Evolutionary conservation across 30 jellyfish, hydroid and myxozoan genomes (phyloP).

Genomic region (Aurelia aurita): DNA sequence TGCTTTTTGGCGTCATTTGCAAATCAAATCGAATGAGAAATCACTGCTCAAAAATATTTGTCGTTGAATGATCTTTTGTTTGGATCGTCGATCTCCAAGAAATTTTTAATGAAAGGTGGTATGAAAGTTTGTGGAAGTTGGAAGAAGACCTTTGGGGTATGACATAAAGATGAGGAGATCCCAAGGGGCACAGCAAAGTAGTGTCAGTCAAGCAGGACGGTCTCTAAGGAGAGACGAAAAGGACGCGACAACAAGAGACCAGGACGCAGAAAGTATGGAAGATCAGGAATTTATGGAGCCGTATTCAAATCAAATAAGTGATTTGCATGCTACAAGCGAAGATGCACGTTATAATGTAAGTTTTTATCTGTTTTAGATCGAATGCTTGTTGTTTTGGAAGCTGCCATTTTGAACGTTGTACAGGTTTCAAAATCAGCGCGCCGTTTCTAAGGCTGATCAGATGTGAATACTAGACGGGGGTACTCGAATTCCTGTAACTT

Average conservation of each 20-base stretch:
- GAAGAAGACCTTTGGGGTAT: too few species aligned
- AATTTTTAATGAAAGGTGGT: background rate
- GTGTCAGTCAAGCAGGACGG: conserved; percentile 23
- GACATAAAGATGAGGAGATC: background rate
- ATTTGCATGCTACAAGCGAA: conserved; percentile 5
- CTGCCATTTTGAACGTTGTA: conserved; percentile 44
- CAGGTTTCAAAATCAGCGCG: conserved; percentile 61
- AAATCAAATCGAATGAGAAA: conserved; percentile 32
- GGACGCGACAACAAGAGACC: conserved; percentile 17
- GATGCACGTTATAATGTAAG: conserved; percentile 54
- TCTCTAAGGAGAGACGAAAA: conserved; percentile 26
- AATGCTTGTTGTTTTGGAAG: background rate
- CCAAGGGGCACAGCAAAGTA: background rate
- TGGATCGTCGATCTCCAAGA: background rate
- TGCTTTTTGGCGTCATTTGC: conserved; percentile 73
- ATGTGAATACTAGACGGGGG: conserved; percentile 24
- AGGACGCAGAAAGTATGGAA: background rate
- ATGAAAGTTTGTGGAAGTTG: background rate
- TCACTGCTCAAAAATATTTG: conserved; percentile 45
- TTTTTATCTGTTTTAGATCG: background rate
- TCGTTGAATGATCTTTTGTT: conserved; percentile 7
- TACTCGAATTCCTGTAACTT: too few species aligned
- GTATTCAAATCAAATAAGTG: conserved; percentile 4
- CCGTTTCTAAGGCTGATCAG: conserved; percentile 8
- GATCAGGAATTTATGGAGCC: conserved; percentile 19